A percentile compares a stretch with the other conserved stretches of the same genome.
phyloP scores from a whole-genome alignment of 2,797 vertebrate species.

The Thunnus albacares region DNA sequence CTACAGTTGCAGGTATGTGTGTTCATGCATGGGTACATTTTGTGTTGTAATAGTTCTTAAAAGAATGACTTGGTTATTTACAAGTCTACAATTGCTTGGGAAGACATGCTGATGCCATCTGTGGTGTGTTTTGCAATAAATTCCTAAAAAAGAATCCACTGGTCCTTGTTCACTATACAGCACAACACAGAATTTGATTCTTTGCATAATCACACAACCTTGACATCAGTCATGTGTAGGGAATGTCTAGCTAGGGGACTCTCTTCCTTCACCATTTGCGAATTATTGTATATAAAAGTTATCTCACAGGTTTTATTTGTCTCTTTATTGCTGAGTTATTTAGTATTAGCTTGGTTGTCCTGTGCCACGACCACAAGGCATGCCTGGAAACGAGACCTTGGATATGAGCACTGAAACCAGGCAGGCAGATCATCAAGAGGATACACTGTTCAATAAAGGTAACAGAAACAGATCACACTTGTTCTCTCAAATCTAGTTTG shows the following conservation, averaged over 20 bases:
- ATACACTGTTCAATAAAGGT: slow-evolving; percentile 36
- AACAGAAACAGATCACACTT: slow-evolving; percentile 3
- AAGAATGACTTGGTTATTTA: not conserved
- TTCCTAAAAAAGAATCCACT: not conserved
- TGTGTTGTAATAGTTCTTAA: not conserved
- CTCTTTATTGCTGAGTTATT: slow-evolving; percentile 7
- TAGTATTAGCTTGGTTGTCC: slow-evolving; percentile 1
- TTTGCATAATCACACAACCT: not conserved
- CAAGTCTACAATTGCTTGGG: too few species aligned
- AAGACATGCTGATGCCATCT: not conserved
- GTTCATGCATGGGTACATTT: not conserved
- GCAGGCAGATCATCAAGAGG: slow-evolving; percentile 8
- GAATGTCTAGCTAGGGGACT: not conserved
- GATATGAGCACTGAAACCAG: not conserved
- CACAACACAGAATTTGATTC: too few species aligned
- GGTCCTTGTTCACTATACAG: not conserved
- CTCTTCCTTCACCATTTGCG: not conserved
- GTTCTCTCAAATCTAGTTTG: slow-evolving; percentile 26
- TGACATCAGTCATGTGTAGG: slow-evolving; percentile 11
- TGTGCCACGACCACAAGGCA: slow-evolving; percentile 1
- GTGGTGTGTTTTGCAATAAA: too few species aligned
- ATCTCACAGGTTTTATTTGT: slow-evolving; percentile 16
- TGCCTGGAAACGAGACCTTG: not conserved
- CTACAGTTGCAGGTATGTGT: not conserved
- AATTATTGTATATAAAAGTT: slow-evolving; percentile 8